Evolutionary conservation across 2,797 vertebrate species (phyloP).

Genomic region (Danio kyathit): DNA sequence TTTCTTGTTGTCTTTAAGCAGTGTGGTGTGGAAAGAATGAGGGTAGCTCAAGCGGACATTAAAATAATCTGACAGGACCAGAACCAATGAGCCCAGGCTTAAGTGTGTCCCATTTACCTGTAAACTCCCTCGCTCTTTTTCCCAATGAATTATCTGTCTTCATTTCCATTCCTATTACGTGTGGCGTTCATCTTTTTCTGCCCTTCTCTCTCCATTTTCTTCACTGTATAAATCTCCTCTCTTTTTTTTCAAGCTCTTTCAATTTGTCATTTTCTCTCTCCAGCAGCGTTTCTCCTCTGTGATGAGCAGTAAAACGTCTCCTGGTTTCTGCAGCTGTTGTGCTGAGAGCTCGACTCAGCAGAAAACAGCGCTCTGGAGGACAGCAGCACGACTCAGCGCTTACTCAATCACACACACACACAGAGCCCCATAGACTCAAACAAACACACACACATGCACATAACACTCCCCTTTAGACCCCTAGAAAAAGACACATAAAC

Average conservation of each 20-base stretch:
- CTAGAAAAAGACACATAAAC: too few relatives aligned
- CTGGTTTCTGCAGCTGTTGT: slow-evolving; percentile 25
- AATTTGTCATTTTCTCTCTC: slow-evolving; percentile 28
- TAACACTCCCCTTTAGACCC: too few relatives aligned
- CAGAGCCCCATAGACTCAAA: slow-evolving; percentile 17
- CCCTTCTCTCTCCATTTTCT: slow-evolving; percentile 10
- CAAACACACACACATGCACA: neutral
- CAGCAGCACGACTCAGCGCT: slow-evolving; percentile 44
- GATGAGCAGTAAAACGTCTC: slow-evolving; percentile 16
- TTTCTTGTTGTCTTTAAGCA: slow-evolving; percentile 10
- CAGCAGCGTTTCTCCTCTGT: slow-evolving; percentile 45
- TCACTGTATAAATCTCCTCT: neutral
- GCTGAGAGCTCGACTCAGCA: slow-evolving; percentile 42
- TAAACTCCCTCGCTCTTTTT: neutral
- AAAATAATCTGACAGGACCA: slow-evolving; percentile 21
- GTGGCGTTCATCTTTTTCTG: neutral
- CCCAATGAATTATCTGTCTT: neutral
- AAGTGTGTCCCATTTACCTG: slow-evolving; percentile 32
- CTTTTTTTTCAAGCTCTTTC: slow-evolving; percentile 12
- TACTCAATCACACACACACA: slow-evolving; percentile 20
- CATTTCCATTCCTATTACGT: neutral
- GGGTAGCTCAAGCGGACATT: neutral
- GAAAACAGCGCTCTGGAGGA: slow-evolving; percentile 20
- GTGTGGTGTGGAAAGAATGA: neutral
- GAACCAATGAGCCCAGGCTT: slow-evolving; percentile 6